Evolutionary conservation across 2,797 vertebrate species (phyloP), one percentile per base, ranked within the genome.

Genomic region (Eurystomus glaucurus): DNA sequence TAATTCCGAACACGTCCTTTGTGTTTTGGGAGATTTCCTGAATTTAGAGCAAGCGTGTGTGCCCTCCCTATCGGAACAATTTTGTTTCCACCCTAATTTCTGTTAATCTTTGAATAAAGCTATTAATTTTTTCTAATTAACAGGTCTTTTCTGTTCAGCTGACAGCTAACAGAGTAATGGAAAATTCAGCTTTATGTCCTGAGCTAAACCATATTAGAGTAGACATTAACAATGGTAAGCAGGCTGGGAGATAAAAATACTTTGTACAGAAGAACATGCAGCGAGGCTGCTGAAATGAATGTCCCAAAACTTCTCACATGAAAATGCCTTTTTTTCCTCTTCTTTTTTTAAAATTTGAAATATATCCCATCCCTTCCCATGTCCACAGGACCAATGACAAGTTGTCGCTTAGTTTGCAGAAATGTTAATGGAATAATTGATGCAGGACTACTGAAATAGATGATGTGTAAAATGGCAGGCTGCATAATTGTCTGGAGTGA

Each of bases 401-500:
- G 91, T 92, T 76, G 50, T 57, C 76, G 45, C 76, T 92, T 58
- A 75, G 85, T 66, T 84, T 72, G 81, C 85, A 96, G 95, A 88
- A 94, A 95, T 76, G 58, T 93, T 96, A 97, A 97, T 95, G 96
- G 93, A 98, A 93, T 97, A 98, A 98, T 96, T 95, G 97, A 93
- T 97, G 97, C 97, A 97, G 95, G 92, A 79, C 88, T 74, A 97
- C 91, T 91, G 94, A 98, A 97, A 98, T 90, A 98, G 97, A 97
- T 93, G 97, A 75, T 97, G 97, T 97, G 97, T 97, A 98, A 98
- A 98, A 98, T 96, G 96, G 97, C 95, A 98, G 95, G 94, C 97
- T 96, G 97, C 97, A 93, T 97, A 98, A 98, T 98, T 61, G 81
- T 96, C 97, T 98, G 98, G 98, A 98, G 95, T 55, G 93, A 97